A percentile compares a stretch with the other conserved stretches of the same genome.
Evolutionary conservation across 2,113 vertebrate genomes (phyloP).

Genomic region (Ageneiosus marmoratus): DNA sequence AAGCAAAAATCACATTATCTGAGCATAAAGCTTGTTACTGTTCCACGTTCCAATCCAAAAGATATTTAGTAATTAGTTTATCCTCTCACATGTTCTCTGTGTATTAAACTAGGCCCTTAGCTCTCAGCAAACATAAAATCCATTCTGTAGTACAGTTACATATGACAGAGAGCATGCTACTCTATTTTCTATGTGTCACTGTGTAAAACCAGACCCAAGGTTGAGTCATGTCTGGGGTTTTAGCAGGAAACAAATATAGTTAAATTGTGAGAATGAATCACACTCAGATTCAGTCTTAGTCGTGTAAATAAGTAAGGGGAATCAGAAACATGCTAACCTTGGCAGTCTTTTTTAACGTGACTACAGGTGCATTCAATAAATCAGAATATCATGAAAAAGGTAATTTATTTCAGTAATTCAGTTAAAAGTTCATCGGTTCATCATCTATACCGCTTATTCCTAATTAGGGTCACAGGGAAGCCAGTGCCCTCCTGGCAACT

Average conservation of each 20-base stretch:
- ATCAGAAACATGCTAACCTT: background rate
- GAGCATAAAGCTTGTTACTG: no score
- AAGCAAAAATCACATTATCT: background rate
- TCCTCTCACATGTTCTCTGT: background rate
- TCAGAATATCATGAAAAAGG: no score
- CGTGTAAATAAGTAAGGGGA: background rate
- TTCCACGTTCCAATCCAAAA: background rate
- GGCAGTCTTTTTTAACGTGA: background rate
- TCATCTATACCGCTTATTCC: no score
- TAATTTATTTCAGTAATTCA: no score
- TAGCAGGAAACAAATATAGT: background rate
- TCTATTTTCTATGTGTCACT: constrained; percentile 5
- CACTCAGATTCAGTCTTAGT: background rate
- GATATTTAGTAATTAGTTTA: background rate
- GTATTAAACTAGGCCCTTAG: background rate
- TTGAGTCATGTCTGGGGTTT: constrained; percentile 14
- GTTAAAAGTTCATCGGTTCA: no score
- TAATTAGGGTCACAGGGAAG: no score
- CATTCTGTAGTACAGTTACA: constrained; percentile 10
- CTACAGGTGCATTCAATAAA: no score
- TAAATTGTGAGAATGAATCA: constrained; percentile 16
- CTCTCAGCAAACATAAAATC: background rate
- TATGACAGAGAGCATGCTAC: background rate
- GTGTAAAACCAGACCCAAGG: background rate
- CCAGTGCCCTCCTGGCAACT: no score